Percentiles rank a stretch among this genome's conserved stretches.
These are phyloP conservation scores for Ectemnius continuus DNA, from an alignment of 2,888 invertebrate genomes.

Conservation along the genomic window DNA sequence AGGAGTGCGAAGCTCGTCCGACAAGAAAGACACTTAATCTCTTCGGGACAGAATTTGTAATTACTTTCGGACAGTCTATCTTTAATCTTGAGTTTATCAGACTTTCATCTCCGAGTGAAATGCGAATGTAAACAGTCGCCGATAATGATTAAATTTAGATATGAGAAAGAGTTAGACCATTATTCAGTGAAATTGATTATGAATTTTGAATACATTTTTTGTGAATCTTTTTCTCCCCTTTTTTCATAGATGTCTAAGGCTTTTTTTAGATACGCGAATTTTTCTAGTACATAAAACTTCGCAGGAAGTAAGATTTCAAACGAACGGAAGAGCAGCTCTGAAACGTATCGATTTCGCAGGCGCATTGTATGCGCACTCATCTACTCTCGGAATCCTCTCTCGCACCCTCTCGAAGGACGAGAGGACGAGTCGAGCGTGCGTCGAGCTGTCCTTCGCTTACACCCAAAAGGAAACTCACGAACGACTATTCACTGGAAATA, in stretches of 20 bases:
- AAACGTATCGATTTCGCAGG: conserved; percentile 29
- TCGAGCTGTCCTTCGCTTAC: not conserved
- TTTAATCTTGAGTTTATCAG: too few relatives aligned
- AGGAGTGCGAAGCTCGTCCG: not conserved
- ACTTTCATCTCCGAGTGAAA: too few relatives aligned
- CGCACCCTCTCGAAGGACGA: not conserved
- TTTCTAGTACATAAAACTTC: too few relatives aligned
- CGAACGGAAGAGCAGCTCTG: not conserved
- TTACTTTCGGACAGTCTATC: too few relatives aligned
- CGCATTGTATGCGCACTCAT: conserved; percentile 12
- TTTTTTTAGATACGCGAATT: too few relatives aligned
- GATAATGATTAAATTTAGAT: too few relatives aligned
- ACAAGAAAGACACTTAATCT: too few relatives aligned
- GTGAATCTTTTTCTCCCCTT: not conserved
- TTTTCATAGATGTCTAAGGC: not conserved
- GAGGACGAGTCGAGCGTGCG: not conserved
- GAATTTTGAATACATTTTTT: too few relatives aligned
- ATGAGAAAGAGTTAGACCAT: not conserved
- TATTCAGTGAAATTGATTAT: too few relatives aligned
- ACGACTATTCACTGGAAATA: not conserved
- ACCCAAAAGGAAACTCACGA: not conserved
- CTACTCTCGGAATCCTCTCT: not conserved
- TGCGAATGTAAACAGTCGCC: too few relatives aligned
- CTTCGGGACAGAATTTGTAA: too few relatives aligned
- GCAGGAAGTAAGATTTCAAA: not conserved